A percentile compares a stretch with the other conserved stretches of the same genome.
These are phyloP conservation scores for Bradypus variegatus DNA, from an alignment of 2,797 vertebrate genomes.

Conservation along the genomic window DNA sequence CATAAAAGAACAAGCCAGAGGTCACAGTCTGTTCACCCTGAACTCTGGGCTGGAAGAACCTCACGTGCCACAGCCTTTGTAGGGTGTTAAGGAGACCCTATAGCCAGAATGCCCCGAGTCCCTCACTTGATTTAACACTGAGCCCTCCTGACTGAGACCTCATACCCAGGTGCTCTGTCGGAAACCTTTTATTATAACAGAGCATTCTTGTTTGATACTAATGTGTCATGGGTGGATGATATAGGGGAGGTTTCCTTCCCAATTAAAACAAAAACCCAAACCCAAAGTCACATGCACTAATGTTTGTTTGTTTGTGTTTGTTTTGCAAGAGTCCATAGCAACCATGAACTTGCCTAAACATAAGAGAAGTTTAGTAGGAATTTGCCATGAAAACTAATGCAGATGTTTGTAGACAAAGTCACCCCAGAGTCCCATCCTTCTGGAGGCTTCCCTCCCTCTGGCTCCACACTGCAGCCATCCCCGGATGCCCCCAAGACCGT, in stretches of 20 bases:
- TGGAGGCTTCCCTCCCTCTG: not conserved
- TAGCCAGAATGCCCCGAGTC: not conserved
- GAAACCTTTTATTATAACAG: not conserved
- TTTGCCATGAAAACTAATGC: not conserved
- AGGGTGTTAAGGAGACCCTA: too few species aligned
- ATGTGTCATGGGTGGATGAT: fast-evolving
- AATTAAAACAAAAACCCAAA: not conserved
- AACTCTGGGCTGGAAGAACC: not conserved
- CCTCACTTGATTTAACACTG: fast-evolving
- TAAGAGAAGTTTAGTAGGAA: not conserved
- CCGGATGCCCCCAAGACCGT: not conserved
- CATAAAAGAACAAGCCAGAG: too few species aligned
- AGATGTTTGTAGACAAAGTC: fast-evolving
- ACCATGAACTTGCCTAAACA: not conserved
- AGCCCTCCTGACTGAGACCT: not conserved
- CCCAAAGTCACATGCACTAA: fast-evolving
- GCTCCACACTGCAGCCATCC: not conserved
- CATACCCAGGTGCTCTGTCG: not conserved
- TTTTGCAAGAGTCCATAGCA: fast-evolving
- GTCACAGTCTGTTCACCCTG: too few species aligned
- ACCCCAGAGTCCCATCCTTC: fast-evolving
- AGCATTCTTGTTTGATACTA: fast-evolving
- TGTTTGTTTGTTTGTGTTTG: not conserved
- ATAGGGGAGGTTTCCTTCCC: fast-evolving
- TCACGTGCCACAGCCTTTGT: fast-evolving